phyloP scores from a whole-genome alignment of 2,888 invertebrate species.

The Lypha dubia region DNA sequence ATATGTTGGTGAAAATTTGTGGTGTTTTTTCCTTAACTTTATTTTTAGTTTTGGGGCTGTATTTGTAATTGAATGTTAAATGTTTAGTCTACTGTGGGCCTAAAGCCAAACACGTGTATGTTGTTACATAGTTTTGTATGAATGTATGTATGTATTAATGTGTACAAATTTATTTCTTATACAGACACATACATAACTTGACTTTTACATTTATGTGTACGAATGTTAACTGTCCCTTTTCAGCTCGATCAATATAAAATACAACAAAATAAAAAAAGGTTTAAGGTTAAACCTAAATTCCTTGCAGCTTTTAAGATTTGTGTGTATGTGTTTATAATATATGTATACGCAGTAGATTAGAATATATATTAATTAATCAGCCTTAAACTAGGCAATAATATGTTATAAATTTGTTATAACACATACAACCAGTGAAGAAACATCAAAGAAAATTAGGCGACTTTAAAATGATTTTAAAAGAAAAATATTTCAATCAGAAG shows the following conservation, averaged over 20 bases:
- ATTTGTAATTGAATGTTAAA: constrained; percentile 56
- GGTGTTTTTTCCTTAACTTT: constrained; percentile 24
- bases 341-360: constrained; percentile 12
- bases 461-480: neutral
- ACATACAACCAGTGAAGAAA: constrained; percentile 27
- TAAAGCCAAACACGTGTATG: constrained; percentile 63
- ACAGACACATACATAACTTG: neutral
- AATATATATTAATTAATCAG: constrained; percentile 64
- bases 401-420: neutral
- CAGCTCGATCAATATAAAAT: neutral
- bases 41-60: constrained; percentile 8
- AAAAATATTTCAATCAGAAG: too few species aligned
- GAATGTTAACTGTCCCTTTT: constrained; percentile 21
- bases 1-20: constrained; percentile 69
- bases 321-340: neutral
- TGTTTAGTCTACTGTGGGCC: constrained; percentile 28
- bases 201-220: neutral
- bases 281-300: constrained; percentile 37
- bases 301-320: neutral
- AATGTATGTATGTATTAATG: neutral
- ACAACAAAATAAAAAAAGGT: constrained; percentile 17
- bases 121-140: constrained; percentile 42
- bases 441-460: constrained; percentile 21
- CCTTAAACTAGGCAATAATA: constrained; percentile 55
- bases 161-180: neutral